Base-by-base conservation (phyloP, 2,888 invertebrate species). In the Congeria kusceri region DNA sequence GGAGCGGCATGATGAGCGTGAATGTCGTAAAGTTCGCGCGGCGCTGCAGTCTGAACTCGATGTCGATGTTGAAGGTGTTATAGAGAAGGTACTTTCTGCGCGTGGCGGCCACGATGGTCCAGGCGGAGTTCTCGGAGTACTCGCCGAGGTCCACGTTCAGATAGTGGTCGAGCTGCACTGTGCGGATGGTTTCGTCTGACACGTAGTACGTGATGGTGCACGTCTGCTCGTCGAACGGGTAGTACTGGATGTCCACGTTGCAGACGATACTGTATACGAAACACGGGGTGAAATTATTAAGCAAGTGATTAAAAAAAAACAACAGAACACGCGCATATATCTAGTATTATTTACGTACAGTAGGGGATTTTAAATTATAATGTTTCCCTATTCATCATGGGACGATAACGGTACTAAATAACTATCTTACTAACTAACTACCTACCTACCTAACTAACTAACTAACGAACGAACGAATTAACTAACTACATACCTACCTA, bases 161-260 rank as follows among this genome's bases (percentile, higher is more conserved):
- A 18, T 57, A 56, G 57, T 75, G 78, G 9, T 44, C 29, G 1
- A 83, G 59, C 20, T 23, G 27, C 3, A 83, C 82, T 13, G 73
- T 76, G 0, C 11, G 29, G 28, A 59, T 23, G 4, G 82, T 79
- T 47, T 83, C 82, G 53, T 78, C 78, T 18, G 82, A 83, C 0
- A 77, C 78, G 47, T 79, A 83, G 49, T 79, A 83, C 9, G 78
- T 74, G 5, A 83, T 49, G 3, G 62, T 75, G 32, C 82, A 83
- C 3, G 32, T 63, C 46, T 83, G 82, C 46, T 83, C 73, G 61
- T 83, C 82, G 47, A 83, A 83, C 7, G 82, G 82, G 46, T 83
- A 83, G 61, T 64, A 83, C 49, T 78, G 56, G 32, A 83, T 83
- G 59, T 78, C 73, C 2, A 83, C 82, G 39, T 83, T 70, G 32